These are phyloP conservation scores for Leucophora obtusa DNA, from an alignment of 2,888 invertebrate species.

Conservation along the genomic window DNA sequence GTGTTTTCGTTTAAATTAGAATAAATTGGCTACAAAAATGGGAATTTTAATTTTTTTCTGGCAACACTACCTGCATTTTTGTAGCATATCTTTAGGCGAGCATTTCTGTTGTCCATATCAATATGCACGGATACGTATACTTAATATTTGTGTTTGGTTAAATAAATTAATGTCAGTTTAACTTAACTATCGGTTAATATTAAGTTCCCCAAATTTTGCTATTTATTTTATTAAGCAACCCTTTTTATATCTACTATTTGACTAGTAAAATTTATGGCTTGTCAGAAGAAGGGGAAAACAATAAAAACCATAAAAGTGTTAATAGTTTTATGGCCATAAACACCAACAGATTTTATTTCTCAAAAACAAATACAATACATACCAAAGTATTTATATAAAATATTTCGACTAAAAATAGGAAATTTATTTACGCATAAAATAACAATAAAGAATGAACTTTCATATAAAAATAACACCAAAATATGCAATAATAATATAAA, in stretches of 20 bases:
- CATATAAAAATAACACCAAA: neutral
- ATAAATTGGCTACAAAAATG: no score
- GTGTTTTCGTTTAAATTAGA: no score
- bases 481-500: constrained; percentile 36
- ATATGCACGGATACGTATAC: neutral
- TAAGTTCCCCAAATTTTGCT: neutral
- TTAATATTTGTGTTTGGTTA: neutral
- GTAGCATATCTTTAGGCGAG: neutral
- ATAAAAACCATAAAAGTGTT: constrained; percentile 46
- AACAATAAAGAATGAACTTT: constrained; percentile 40
- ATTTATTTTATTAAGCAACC: neutral
- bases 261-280: neutral
- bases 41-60: no score
- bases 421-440: constrained; percentile 50
- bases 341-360: constrained; percentile 19
- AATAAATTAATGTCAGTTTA: neutral
- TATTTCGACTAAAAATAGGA: constrained; percentile 14
- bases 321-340: constrained; percentile 50
- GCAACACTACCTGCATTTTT: neutral
- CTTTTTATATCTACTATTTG: neutral
- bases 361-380: constrained; percentile 10
- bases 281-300: neutral
- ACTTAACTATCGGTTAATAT: neutral
- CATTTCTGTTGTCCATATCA: neutral
- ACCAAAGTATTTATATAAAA: constrained; percentile 16